These are phyloP conservation scores for Rhagologus leucostigma DNA, from an alignment of 2,113 vertebrate species.

Conservation along the genomic window DNA sequence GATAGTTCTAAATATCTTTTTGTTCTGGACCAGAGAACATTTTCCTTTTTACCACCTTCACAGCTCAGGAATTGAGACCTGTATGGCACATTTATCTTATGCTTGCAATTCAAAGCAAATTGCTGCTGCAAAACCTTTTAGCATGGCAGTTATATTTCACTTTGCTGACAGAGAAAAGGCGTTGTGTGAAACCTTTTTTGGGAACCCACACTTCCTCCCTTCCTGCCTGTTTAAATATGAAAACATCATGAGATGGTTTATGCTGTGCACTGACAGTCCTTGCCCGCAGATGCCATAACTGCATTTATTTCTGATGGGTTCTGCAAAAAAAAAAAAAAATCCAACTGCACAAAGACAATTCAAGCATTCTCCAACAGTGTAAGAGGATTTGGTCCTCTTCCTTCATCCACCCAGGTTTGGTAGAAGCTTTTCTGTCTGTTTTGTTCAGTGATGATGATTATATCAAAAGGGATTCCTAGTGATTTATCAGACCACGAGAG, in stretches of 20 bases:
- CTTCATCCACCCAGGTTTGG: neutral
- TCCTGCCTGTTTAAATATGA: slow-evolving; percentile 24
- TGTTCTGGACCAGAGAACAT: slow-evolving; percentile 17
- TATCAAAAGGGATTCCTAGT: neutral
- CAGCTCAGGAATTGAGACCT: slow-evolving; percentile 39
- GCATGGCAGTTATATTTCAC: slow-evolving; percentile 53
- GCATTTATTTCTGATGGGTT: neutral
- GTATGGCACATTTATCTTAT: slow-evolving; percentile 44
- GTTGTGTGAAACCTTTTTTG: slow-evolving; percentile 44
- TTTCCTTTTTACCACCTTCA: slow-evolving; percentile 55
- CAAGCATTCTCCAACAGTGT: neutral
- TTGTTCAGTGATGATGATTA: neutral
- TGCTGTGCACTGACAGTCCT: neutral
- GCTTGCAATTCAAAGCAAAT: slow-evolving; percentile 59
- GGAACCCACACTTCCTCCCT: slow-evolving; percentile 12
- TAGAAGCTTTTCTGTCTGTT: neutral
- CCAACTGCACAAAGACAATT: neutral
- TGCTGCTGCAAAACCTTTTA: slow-evolving; percentile 60
- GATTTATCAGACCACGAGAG: neutral
- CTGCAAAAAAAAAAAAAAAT: neutral
- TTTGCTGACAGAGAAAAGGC: slow-evolving; percentile 56
- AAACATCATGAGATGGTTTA: neutral
- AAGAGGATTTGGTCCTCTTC: neutral
- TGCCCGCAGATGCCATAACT: neutral
- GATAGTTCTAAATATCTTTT: slow-evolving; percentile 38